phyloP scores from a whole-genome alignment of 1,140 invertebrate genomes.

The Periplaneta americana region DNA sequence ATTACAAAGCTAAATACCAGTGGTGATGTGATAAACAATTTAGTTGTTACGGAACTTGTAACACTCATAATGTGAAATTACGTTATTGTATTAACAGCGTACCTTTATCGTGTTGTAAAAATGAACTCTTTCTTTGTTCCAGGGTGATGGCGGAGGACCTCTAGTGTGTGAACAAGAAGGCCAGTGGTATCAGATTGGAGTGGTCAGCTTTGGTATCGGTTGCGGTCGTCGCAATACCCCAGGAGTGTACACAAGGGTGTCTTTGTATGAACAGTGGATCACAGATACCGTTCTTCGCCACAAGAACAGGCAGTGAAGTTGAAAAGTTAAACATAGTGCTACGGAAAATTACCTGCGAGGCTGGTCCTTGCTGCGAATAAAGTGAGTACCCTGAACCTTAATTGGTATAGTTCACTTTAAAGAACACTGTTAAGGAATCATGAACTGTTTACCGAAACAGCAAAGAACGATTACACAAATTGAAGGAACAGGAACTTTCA shows the following conservation, averaged over 20 bases:
- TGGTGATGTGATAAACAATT: no score
- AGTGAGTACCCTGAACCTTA: background rate
- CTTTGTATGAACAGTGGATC: slow-evolving; percentile 13
- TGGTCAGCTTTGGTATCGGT: slow-evolving; percentile 48
- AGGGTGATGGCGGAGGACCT: slow-evolving; percentile 55
- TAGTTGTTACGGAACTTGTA: no score
- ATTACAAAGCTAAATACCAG: no score
- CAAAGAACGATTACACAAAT: no score
- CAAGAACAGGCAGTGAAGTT: background rate
- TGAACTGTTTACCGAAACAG: background rate
- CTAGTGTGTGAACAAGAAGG: slow-evolving; percentile 43
- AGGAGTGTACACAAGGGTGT: slow-evolving; percentile 48
- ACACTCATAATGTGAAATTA: no score
- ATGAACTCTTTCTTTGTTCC: no score
- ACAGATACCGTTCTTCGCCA: background rate
- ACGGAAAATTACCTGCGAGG: background rate
- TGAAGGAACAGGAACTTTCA: no score
- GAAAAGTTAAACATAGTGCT: background rate
- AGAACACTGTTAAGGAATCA: background rate
- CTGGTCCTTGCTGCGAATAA: background rate
- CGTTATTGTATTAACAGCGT: no score
- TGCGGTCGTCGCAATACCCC: slow-evolving; percentile 42
- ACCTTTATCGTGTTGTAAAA: no score
- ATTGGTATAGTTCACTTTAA: background rate
- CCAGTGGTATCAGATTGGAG: slow-evolving; percentile 44